phyloP scores from a whole-genome alignment of 2,797 vertebrate species.

The Buceros bicornis region DNA sequence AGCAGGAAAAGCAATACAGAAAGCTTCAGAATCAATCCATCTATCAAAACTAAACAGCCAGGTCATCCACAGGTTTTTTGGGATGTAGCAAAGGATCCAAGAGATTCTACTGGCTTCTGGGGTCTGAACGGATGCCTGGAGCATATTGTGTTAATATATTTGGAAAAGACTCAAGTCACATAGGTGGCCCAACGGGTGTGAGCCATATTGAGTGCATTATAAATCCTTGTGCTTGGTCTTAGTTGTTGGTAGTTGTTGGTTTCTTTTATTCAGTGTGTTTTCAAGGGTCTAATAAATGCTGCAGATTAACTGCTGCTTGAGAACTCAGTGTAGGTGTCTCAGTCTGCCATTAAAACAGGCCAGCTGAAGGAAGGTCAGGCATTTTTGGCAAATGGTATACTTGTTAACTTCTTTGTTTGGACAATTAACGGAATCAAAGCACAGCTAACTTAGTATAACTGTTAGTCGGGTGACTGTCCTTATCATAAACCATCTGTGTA shows the following conservation, averaged over 20 bases:
- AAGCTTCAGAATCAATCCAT: neutral
- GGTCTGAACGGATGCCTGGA: neutral
- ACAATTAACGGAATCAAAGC: neutral
- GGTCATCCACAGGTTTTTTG: conserved; percentile 1
- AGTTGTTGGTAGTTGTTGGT: neutral
- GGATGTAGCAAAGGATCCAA: conserved; percentile 32
- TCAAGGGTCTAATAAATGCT: neutral
- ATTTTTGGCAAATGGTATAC: neutral
- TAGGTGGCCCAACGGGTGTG: neutral
- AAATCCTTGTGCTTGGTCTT: neutral
- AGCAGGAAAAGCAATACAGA: neutral
- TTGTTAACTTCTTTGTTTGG: neutral
- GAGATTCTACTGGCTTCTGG: neutral
- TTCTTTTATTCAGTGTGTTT: neutral
- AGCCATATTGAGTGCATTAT: neutral
- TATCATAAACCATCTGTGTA: neutral
- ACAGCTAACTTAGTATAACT: neutral
- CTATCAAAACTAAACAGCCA: neutral
- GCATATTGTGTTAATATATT: neutral
- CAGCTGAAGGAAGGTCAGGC: neutral
- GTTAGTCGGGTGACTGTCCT: neutral
- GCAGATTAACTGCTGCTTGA: neutral
- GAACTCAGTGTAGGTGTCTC: neutral
- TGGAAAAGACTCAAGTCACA: conserved; percentile 52
- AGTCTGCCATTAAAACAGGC: neutral